Conservation (phyloP, 2,888 invertebrate species). For the Auanema sp. region DNA sequence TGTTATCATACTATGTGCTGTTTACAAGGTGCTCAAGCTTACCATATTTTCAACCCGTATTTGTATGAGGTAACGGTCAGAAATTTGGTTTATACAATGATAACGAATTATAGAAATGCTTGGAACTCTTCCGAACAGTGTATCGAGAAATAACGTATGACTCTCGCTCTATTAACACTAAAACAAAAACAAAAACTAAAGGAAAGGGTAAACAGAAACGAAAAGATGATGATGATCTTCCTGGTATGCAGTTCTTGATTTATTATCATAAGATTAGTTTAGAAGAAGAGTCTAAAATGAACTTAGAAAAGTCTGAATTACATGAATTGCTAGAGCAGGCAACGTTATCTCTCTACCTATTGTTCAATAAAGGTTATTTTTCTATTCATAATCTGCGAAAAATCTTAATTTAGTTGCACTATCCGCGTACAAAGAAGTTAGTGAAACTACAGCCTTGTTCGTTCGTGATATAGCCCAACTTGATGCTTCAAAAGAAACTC, state of each 20-base stretch:
- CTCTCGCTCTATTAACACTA: not conserved
- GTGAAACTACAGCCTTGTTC: not conserved
- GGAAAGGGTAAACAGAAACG: constrained; percentile 9
- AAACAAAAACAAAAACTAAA: constrained; percentile 6
- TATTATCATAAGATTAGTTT: not conserved
- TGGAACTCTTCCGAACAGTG: constrained; percentile 16
- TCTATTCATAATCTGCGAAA: not conserved
- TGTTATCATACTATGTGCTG: constrained; percentile 16
- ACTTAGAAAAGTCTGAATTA: not conserved
- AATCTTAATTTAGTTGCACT: constrained; percentile 8
- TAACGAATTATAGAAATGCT: constrained; percentile 9
- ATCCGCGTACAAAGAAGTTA: constrained; percentile 7
- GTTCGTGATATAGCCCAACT: constrained; percentile 12
- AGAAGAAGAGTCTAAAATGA: constrained; percentile 3
- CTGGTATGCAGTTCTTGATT: constrained; percentile 5
- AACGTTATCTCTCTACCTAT: constrained; percentile 1
- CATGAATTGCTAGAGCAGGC: constrained; percentile 5
- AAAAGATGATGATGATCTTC: constrained; percentile 11
- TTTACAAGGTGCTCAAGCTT: constrained; percentile 18
- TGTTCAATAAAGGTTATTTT: constrained; percentile 6
- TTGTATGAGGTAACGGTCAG: constrained; percentile 12
- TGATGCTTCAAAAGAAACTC: not conserved
- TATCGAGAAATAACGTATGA: constrained; percentile 8
- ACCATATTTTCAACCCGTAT: constrained; percentile 17
- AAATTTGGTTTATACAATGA: constrained; percentile 4